These are phyloP conservation scores for Meloidogyne floridensis DNA, from an alignment of 1,140 invertebrate genomes.

Conservation along the genomic window DNA sequence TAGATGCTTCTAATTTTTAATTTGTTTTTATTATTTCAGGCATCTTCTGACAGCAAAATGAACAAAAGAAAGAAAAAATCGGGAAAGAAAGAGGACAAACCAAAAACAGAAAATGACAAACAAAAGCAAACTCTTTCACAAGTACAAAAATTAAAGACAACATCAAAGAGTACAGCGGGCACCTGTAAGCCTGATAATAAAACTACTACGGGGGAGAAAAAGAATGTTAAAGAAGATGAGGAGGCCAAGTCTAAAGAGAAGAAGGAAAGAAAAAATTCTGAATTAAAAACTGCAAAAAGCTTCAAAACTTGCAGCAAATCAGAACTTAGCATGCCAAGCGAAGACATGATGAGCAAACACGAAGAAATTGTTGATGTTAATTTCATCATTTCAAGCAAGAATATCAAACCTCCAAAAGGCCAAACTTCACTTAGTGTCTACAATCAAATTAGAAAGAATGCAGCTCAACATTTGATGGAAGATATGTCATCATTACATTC, in stretches of 20 bases:
- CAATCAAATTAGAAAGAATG: slow-evolving; percentile 6
- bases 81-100: not conserved
- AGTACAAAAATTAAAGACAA: not conserved
- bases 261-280: not conserved
- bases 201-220: not conserved
- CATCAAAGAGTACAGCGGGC: not conserved
- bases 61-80: not conserved
- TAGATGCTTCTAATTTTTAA: not conserved
- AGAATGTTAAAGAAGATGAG: not conserved
- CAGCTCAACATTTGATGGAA: not conserved
- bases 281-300: not conserved
- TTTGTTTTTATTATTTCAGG: not conserved
- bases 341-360: not conserved
- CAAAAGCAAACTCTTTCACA: not conserved
- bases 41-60: not conserved
- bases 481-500: not conserved
- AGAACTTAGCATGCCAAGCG: not conserved
- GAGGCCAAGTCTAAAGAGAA: not conserved
- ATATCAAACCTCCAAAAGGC: not conserved
- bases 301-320: not conserved
- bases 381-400: not conserved
- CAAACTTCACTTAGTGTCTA: not conserved
- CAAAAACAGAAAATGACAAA: not conserved
- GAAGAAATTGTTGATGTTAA: not conserved
- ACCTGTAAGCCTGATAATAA: not conserved